phyloP scores from a whole-genome alignment of 2,797 vertebrate genomes.

The Mormyrus hasselquistii region DNA sequence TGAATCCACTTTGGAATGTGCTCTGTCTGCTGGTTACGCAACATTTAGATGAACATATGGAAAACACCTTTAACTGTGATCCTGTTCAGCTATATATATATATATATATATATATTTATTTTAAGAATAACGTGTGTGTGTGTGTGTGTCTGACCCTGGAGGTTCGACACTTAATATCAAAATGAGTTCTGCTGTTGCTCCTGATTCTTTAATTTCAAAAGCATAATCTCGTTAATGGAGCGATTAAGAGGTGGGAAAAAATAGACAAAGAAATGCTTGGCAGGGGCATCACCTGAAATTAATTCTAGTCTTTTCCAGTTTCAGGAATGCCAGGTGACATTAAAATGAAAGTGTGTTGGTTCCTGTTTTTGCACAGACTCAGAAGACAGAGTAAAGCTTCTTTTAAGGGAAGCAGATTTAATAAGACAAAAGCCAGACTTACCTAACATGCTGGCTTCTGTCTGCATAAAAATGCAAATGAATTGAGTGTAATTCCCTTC shows the following conservation, averaged over 20 bases:
- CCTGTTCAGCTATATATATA: neutral
- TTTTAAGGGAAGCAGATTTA: conserved; percentile 7
- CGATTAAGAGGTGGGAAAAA: neutral
- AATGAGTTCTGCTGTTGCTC: neutral
- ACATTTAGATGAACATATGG: neutral
- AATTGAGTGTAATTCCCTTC: neutral
- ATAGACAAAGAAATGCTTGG: neutral
- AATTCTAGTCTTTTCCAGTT: neutral
- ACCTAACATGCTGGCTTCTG: neutral
- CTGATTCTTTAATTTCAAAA: neutral
- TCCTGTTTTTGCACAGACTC: neutral
- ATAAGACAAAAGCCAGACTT: conserved; percentile 4
- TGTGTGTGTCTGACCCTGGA: neutral
- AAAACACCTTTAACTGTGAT: neutral
- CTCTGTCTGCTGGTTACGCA: neutral
- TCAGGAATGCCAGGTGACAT: neutral
- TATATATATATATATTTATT: too few species aligned
- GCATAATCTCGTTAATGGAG: neutral
- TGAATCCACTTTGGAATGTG: neutral
- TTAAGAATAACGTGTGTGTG: too few species aligned
- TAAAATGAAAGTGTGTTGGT: neutral
- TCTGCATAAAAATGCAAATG: neutral
- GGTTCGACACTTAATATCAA: neutral
- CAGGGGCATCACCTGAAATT: neutral
- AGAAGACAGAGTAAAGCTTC: neutral